phyloP scores from a whole-genome alignment of 2,113 vertebrate genomes.

The Morone saxatilis region DNA sequence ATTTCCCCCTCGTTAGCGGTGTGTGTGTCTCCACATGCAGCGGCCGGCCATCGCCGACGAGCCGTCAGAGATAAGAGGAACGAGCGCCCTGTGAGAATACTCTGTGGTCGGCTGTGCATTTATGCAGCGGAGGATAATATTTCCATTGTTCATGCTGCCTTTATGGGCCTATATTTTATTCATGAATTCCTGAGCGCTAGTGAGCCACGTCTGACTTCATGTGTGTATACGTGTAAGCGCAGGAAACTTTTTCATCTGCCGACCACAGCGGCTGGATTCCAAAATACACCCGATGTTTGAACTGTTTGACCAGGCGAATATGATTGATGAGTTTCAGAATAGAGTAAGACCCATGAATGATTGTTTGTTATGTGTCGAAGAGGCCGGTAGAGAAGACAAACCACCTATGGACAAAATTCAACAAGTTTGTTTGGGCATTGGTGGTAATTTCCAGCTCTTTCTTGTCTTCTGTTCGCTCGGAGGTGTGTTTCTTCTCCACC shows the following conservation, averaged over 20 bases:
- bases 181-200: slow-evolving; percentile 76
- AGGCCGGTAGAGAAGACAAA: slow-evolving; percentile 31
- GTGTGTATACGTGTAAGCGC: slow-evolving; percentile 34
- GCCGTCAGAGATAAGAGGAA: slow-evolving; percentile 74
- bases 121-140: slow-evolving; percentile 77
- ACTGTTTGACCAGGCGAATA: not conserved
- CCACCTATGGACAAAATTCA: slow-evolving; percentile 8
- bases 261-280: slow-evolving; percentile 50
- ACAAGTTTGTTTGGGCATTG: slow-evolving; percentile 13
- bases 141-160: slow-evolving; percentile 77
- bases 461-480: slow-evolving; percentile 33
- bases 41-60: slow-evolving; percentile 47
- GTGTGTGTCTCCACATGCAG: slow-evolving; percentile 69
- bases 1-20: slow-evolving; percentile 71
- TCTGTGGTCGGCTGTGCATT: slow-evolving; percentile 64
- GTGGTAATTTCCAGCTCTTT: slow-evolving; percentile 31
- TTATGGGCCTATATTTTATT: slow-evolving; percentile 80
- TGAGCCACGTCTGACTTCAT: slow-evolving; percentile 42
- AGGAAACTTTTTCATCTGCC: slow-evolving; percentile 59
- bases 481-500: slow-evolving; percentile 52
- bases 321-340: slow-evolving; percentile 68
- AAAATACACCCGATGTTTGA: slow-evolving; percentile 50
- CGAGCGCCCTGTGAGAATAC: slow-evolving; percentile 58
- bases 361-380: slow-evolving; percentile 55
- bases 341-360: slow-evolving; percentile 41